A percentile compares a stretch with the other conserved stretches of the same genome.
These are phyloP conservation scores for Oreochromis mossambicus DNA, from an alignment of 2,797 vertebrate species.

Conservation along the genomic window DNA sequence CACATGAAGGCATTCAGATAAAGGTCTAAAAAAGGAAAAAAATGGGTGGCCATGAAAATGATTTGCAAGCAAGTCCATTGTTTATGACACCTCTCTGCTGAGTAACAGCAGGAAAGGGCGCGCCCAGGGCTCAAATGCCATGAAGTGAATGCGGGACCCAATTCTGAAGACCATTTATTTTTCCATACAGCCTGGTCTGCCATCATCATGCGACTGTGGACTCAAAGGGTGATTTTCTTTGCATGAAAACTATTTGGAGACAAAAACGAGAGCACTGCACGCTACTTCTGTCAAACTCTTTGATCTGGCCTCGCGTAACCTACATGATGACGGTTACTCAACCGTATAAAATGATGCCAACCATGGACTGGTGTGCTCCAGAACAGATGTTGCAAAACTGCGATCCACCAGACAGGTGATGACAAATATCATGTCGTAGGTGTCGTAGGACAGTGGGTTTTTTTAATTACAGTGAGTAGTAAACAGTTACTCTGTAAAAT, in stretches of 20 bases:
- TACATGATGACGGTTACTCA: not conserved
- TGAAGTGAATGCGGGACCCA: not conserved
- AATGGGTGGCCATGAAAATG: slow-evolving; percentile 50
- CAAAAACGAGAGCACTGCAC: not conserved
- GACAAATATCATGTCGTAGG: not conserved
- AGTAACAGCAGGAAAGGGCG: not conserved
- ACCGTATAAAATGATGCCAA: not conserved
- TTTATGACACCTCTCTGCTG: slow-evolving; percentile 27
- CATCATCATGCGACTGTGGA: not conserved
- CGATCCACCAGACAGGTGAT: not conserved
- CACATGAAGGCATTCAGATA: slow-evolving; percentile 14
- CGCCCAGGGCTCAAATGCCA: slow-evolving; percentile 6
- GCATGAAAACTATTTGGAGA: not conserved
- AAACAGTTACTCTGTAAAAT: not conserved
- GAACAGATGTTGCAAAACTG: not conserved
- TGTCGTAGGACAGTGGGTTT: rapidly evolving
- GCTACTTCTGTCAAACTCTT: not conserved
- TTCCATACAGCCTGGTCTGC: not conserved
- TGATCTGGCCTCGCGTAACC: not conserved
- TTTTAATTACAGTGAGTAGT: not conserved
- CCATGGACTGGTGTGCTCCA: not conserved
- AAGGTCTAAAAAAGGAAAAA: not conserved
- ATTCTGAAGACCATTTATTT: slow-evolving; percentile 39
- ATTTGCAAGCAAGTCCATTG: slow-evolving; percentile 32
- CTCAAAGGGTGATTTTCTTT: not conserved